Base-by-base conservation (phyloP, 2,888 invertebrate species). In the Acrobasis suavella region DNA sequence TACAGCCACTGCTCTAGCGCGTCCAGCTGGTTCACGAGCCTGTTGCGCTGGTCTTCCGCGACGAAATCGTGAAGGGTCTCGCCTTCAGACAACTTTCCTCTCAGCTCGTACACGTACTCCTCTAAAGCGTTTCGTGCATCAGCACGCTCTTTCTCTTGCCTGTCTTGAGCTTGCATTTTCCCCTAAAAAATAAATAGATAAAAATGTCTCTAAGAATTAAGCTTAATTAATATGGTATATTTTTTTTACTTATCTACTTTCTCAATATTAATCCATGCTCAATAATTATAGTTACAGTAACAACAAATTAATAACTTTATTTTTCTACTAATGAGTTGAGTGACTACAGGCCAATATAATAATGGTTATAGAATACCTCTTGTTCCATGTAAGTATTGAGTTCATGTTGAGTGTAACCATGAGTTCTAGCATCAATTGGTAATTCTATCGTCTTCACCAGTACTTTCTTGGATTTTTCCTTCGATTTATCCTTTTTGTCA, bases 121-220 rank as follows among this genome's bases (percentile, higher is more conserved):
- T 99, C 99, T 0, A 99, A 94, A 3, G 98, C 97, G 87, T 99
- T 99, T 78, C 98, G 96, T 1, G 98, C 98, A 86, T 99, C 99
- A 7, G 97, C 96, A 58, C 98, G 95, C 82, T 98, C 98, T 77
- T 98, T 98, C 89, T 99, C 99, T 81, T 97, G 96, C 66, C 95
- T 94, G 85, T 99, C 99, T 74, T 96, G 96, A 62, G 95, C 94
- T 75, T 96, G 95, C 96, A 97, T 96, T 86, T 95, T 95, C 66
- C 94, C 93, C 96, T 97, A 50, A 9, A 42, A 42, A 42, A 10
- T 10, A 42, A 42, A 42, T 14, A 42, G 39, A 9, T 39, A 39
- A 39, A 10, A 1, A 9, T 39, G 39, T 9, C 39, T 1, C 3
- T 1, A 22, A 22, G 1, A 22, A 2, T 32, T 32, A 7, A 32